Conservation (phyloP, 2,888 invertebrate genomes). For the Theretra japonica region DNA sequence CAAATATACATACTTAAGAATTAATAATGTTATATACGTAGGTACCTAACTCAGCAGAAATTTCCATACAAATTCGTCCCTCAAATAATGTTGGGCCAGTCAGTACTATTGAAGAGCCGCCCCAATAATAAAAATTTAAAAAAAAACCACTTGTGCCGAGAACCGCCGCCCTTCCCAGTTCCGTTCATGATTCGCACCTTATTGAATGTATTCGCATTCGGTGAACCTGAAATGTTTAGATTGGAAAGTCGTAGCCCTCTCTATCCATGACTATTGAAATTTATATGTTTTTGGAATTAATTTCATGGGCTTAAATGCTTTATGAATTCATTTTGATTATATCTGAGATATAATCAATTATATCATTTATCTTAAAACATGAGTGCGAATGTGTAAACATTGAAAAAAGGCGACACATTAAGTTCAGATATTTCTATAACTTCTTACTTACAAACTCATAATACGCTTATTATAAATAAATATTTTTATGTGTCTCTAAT, state of each 20-base stretch:
- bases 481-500: not conserved
- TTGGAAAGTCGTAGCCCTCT: not conserved
- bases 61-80: not conserved
- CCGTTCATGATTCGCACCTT: constrained; percentile 17
- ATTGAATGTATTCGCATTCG: constrained; percentile 19
- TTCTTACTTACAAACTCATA: no score
- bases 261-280: not conserved
- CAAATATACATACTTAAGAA: no score
- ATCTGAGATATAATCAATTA: no score
- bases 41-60: no score
- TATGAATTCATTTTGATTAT: no score
- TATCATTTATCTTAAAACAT: no score
- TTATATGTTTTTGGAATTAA: not conserved
- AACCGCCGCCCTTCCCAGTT: not conserved
- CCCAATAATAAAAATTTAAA: constrained; percentile 4
- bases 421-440: no score
- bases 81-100: not conserved
- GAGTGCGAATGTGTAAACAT: no score
- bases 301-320: no score
- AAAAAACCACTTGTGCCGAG: not conserved
- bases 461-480: no score
- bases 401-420: no score
- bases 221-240: not conserved
- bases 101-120: not conserved
- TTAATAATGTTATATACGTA: no score